Percentiles rank a stretch among this genome's conserved stretches.
phyloP scores from a whole-genome alignment of 2,113 vertebrate genomes.

The Pan troglodytes region NHGRI_mPanTro3-v2.1_pri NC_072416.2:19902001-19902500 shows the following conservation, averaged over 20 bases:
- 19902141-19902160: neutral
- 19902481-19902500: too few relatives aligned
- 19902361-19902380: neutral
- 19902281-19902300: neutral
- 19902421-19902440: neutral
- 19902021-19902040: neutral
- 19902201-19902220: neutral
- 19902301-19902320: neutral
- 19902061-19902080: neutral
- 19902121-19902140: neutral
- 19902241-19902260: neutral
- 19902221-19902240: neutral
- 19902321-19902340: neutral
- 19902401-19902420: neutral
- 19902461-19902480: neutral
- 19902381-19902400: neutral
- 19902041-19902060: neutral
- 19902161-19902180: neutral
- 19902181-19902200: fast-evolving
- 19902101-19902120: neutral
- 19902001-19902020: neutral
- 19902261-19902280: neutral
- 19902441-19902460: neutral
- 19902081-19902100: neutral
- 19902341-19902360: neutral